Evolutionary conservation across 1,140 invertebrate genomes (phyloP).

Genomic region (Triops cancriformis): DNA sequence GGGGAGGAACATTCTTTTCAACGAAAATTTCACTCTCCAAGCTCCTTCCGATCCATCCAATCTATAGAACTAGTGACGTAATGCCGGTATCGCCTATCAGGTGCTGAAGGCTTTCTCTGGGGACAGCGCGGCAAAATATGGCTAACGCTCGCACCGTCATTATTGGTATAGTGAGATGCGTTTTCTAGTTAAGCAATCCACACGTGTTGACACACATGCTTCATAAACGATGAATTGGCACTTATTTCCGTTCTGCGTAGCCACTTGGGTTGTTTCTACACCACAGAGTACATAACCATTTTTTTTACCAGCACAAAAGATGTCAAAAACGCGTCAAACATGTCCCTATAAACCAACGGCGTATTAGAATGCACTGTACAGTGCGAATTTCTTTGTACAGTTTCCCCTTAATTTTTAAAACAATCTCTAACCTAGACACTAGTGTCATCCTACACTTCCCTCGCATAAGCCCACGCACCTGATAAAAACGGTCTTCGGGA

Average conservation of each 20-base stretch:
- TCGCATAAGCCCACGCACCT: background rate
- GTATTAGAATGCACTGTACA: too few species aligned
- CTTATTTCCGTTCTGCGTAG: background rate
- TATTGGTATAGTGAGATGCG: slow-evolving; percentile 4
- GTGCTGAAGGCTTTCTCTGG: background rate
- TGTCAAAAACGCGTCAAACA: too few species aligned
- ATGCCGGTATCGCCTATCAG: background rate
- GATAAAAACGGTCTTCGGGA: background rate
- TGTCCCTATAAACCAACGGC: too few species aligned
- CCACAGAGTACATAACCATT: too few species aligned
- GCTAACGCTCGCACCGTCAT: background rate
- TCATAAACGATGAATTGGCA: background rate
- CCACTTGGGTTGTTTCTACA: too few species aligned
- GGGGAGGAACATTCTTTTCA: too few species aligned
- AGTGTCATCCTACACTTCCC: background rate
- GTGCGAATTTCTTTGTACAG: too few species aligned
- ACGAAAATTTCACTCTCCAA: too few species aligned
- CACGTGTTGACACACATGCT: background rate
- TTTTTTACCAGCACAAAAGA: too few species aligned
- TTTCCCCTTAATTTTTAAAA: background rate
- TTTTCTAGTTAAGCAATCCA: background rate
- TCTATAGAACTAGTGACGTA: background rate
- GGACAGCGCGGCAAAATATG: background rate
- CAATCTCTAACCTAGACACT: background rate
- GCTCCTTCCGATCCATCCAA: too few species aligned